These are phyloP conservation scores for Dolichopus griseipennis DNA, from an alignment of 2,888 invertebrate genomes.

Conservation along the genomic window DNA sequence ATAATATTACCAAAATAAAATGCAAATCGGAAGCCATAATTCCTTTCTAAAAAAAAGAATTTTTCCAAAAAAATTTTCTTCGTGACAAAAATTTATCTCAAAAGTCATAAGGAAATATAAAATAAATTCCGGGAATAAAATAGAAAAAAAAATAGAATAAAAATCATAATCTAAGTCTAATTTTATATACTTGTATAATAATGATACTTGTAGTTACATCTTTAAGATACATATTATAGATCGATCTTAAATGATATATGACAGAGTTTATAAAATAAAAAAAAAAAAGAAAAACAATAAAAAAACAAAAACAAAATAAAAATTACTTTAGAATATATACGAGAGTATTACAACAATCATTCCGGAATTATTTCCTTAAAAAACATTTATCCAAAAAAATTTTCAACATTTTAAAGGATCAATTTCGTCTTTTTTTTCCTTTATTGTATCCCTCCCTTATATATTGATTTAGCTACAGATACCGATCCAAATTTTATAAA, in stretches of 20 bases:
- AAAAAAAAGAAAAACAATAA: too few relatives aligned
- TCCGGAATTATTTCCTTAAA: not conserved
- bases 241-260: too few relatives aligned
- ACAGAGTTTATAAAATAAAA: too few relatives aligned
- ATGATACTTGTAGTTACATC: not conserved
- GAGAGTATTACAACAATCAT: not conserved
- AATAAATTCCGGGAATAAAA: not conserved
- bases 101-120: not conserved
- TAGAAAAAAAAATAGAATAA: not conserved
- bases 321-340: not conserved
- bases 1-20: not conserved
- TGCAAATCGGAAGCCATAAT: not conserved
- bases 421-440: not conserved
- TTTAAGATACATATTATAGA: too few relatives aligned
- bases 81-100: not conserved
- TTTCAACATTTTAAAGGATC: not conserved
- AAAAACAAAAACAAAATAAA: not conserved
- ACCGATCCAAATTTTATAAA: too few relatives aligned
- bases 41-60: not conserved
- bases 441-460: too few relatives aligned
- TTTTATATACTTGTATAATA: too few relatives aligned
- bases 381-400: not conserved
- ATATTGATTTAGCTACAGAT: too few relatives aligned
- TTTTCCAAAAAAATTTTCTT: too few relatives aligned
- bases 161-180: not conserved